Evolutionary conservation across 2,797 vertebrate species (phyloP).

Genomic region (Xerus rutilus): DNA sequence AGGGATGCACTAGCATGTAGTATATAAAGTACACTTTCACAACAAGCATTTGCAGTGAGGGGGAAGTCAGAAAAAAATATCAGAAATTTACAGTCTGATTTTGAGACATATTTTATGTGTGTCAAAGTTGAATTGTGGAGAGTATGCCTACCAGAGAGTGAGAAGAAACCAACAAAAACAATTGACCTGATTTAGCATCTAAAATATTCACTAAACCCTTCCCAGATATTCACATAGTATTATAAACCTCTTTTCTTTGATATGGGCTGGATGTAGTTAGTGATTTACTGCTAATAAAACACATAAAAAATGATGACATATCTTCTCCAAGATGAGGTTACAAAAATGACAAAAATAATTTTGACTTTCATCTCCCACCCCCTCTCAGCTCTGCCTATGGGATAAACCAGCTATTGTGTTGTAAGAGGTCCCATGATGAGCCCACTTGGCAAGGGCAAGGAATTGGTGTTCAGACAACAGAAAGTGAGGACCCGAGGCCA

Average conservation of each 20-base stretch:
- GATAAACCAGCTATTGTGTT: background rate
- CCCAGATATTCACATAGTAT: background rate
- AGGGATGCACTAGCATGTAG: background rate
- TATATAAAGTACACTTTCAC: background rate
- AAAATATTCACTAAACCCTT: background rate
- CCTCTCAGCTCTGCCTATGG: background rate
- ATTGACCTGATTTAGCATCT: background rate
- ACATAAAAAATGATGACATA: background rate
- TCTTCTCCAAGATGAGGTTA: background rate
- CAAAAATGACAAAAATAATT: background rate
- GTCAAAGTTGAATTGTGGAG: background rate
- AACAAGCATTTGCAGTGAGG: background rate
- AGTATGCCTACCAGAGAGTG: background rate
- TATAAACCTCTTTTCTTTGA: background rate
- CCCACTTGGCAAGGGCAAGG: accelerated
- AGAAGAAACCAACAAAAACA: background rate
- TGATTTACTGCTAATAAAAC: background rate
- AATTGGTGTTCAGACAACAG: background rate
- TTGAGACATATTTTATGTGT: background rate
- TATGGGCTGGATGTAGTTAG: background rate
- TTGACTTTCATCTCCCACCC: background rate
- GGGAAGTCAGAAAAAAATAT: background rate
- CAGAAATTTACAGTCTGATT: background rate
- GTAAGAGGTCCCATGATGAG: background rate
- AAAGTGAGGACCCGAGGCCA: accelerated